A percentile compares a stretch with the other conserved stretches of the same genome.
These are phyloP conservation scores for Cherax destructor DNA, from an alignment of 1,140 invertebrate genomes.

Conservation along the genomic window DNA sequence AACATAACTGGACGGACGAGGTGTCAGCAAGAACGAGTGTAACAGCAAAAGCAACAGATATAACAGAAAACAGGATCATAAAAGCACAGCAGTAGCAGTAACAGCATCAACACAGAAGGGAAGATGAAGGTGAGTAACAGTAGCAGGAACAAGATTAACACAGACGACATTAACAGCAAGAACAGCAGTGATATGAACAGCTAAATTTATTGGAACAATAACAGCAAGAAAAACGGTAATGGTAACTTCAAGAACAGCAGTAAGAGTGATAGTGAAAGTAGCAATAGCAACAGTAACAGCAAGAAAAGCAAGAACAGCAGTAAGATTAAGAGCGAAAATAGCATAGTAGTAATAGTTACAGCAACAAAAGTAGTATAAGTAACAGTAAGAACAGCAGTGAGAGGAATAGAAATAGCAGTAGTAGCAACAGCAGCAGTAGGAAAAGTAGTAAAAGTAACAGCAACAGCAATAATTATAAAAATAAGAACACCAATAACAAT, in stretches of 20 bases:
- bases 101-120: no score
- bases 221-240: neutral
- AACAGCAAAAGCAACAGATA: no score
- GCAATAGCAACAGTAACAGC: neutral
- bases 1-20: no score
- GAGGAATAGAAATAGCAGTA: neutral
- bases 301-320: neutral
- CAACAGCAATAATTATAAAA: neutral
- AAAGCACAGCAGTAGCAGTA: neutral
- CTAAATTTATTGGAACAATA: neutral
- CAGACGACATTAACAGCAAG: neutral
- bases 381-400: neutral
- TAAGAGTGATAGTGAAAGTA: neutral
- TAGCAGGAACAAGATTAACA: neutral
- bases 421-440: neutral
- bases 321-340: neutral
- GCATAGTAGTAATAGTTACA: neutral
- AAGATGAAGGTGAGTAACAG: no score
- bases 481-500: neutral
- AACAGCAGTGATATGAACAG: neutral
- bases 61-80: neutral
- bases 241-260: neutral
- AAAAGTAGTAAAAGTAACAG: neutral
- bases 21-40: no score
- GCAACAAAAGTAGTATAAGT: neutral